These are phyloP conservation scores for Eupleurogrammus muticus DNA, from an alignment of 2,797 vertebrate species.

Conservation along the genomic window DNA sequence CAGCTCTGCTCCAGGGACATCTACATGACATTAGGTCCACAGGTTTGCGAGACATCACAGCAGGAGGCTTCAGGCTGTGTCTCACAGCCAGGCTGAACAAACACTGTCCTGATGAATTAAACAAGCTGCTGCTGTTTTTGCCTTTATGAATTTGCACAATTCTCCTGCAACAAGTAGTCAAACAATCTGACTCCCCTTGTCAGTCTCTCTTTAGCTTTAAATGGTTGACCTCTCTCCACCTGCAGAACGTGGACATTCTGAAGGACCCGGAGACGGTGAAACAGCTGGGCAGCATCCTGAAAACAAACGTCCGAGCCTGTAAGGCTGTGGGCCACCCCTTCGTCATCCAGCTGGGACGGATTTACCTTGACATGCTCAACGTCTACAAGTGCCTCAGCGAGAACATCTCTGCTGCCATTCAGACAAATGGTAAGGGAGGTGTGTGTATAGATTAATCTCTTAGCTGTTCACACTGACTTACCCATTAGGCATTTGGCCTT, in stretches of 20 bases:
- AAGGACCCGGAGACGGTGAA: slow-evolving; percentile 99
- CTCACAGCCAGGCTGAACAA: too few species aligned
- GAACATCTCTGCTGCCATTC: slow-evolving; percentile 99
- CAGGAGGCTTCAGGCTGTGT: too few species aligned
- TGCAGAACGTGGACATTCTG: slow-evolving; percentile 97
- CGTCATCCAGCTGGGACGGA: slow-evolving; percentile 97
- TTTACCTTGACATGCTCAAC: slow-evolving; percentile 99
- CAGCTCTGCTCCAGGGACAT: too few species aligned
- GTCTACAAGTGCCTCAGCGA: slow-evolving; percentile 99
- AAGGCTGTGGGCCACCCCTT: slow-evolving; percentile 99
- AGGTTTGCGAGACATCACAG: too few species aligned
- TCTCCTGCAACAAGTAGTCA: too few species aligned
- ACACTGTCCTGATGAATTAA: too few species aligned
- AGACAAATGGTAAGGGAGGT: slow-evolving; percentile 91
- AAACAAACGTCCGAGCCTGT: slow-evolving; percentile 97
- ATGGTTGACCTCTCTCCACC: neutral
- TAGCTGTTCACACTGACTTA: neutral
- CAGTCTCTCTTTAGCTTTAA: too few species aligned
- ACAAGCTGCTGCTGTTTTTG: too few species aligned
- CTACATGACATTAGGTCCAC: too few species aligned
- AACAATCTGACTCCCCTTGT: too few species aligned
- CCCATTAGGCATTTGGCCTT: neutral
- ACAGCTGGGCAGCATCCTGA: slow-evolving; percentile 98
- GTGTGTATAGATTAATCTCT: slow-evolving; percentile 8
- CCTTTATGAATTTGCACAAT: too few species aligned